Conservation (phyloP, 23 tunicate genomes). For the Diplosoma virens region DNA sequence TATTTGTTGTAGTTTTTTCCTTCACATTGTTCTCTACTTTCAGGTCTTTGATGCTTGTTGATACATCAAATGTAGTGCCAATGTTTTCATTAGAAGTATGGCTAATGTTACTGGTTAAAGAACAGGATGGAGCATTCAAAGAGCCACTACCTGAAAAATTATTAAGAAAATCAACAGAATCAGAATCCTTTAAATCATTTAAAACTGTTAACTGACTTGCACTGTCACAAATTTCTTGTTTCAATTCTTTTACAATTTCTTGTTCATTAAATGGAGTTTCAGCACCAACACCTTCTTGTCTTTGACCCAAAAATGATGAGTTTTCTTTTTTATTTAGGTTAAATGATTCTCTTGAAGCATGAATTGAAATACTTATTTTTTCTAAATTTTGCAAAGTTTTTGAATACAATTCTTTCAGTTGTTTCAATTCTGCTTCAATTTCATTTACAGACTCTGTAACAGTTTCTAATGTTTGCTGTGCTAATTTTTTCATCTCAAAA, state of each 20-base stretch:
- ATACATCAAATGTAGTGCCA: no score
- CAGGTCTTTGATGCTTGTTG: no score
- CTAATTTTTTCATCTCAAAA: slow-evolving; percentile 53
- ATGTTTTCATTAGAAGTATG: no score
- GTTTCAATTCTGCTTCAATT: slow-evolving; percentile 26
- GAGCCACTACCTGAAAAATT: no score
- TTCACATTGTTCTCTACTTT: no score
- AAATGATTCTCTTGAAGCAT: slow-evolving; percentile 12
- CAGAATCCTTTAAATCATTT: neutral
- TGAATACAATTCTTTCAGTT: slow-evolving; percentile 46
- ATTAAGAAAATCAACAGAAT: neutral
- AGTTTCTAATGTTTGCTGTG: slow-evolving; percentile 23
- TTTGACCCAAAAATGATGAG: slow-evolving; percentile 28
- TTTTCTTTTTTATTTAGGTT: neutral
- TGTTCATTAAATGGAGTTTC: slow-evolving; percentile 34
- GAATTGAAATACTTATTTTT: slow-evolving; percentile 55
- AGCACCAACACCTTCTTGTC: slow-evolving; percentile 72
- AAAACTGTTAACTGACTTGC: neutral
- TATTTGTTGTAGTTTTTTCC: no score
- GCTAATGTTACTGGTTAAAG: no score
- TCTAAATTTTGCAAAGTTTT: slow-evolving; percentile 53
- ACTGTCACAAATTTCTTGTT: neutral
- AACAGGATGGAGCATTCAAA: no score
- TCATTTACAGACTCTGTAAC: neutral
- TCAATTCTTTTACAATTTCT: neutral